phyloP scores from a whole-genome alignment of 2,113 vertebrate genomes.

The Alexandromys fortis region DNA sequence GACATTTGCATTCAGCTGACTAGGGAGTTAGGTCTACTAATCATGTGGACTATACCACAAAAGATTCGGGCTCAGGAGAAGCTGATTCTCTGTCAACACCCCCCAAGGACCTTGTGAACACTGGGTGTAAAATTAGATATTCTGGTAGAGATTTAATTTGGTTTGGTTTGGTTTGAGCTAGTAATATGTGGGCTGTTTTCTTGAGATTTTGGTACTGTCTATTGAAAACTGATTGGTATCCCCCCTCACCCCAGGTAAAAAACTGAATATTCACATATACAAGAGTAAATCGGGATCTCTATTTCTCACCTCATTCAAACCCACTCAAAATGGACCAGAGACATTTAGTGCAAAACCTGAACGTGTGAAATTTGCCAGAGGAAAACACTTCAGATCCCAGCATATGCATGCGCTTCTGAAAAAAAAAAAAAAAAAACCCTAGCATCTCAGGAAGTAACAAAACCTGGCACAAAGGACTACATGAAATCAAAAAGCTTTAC shows the following conservation, averaged over 20 bases:
- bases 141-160: not conserved
- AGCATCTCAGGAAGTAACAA: not conserved
- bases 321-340: not conserved
- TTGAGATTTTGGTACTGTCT: not conserved
- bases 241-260: too few species aligned
- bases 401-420: not conserved
- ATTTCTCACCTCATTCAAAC: not conserved
- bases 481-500: not conserved
- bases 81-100: not conserved
- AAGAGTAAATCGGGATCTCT: not conserved
- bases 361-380: not conserved
- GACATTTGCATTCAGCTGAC: conserved; percentile 9
- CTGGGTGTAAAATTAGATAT: not conserved
- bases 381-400: not conserved
- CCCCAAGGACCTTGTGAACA: not conserved
- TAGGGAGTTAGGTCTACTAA: not conserved
- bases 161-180: not conserved
- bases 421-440: not conserved
- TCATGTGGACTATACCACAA: not conserved
- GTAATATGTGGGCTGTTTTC: not conserved
- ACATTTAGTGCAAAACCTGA: not conserved
- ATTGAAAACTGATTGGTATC: not conserved
- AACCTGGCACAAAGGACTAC: not conserved
- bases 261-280: not conserved
- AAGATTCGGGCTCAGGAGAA: conserved; percentile 20